phyloP scores from a whole-genome alignment of 2,797 vertebrate genomes.

The Prionace glauca region DNA sequence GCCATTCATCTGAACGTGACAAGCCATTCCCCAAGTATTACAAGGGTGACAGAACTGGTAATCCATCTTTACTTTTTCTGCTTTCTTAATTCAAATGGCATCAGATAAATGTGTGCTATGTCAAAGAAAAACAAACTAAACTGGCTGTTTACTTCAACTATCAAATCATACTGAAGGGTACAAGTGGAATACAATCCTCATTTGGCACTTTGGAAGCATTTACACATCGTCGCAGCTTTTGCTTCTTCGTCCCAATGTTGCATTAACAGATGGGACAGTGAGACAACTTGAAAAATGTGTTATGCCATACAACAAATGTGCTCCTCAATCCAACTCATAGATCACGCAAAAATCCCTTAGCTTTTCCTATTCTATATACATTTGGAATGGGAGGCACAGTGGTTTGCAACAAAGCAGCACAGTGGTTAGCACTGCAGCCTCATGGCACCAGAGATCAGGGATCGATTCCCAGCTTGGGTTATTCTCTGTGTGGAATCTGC shows the following conservation, averaged over 20 bases:
- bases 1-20: conserved; percentile 30
- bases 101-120: not conserved
- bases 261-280: not conserved
- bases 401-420: too few species aligned
- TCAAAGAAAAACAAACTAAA: not conserved
- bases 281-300: not conserved
- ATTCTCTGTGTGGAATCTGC: too few species aligned
- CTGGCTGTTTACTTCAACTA: conserved; percentile 9
- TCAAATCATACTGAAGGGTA: not conserved
- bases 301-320: not conserved
- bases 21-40: conserved; percentile 29
- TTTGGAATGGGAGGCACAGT: too few species aligned
- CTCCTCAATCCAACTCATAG: not conserved
- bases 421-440: too few species aligned
- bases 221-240: not conserved
- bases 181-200: not conserved
- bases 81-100: not conserved
- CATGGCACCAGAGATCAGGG: too few species aligned
- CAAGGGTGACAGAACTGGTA: conserved; percentile 13
- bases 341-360: not conserved
- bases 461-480: too few species aligned
- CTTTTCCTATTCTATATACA: not conserved
- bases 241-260: not conserved
- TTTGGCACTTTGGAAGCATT: conserved; percentile 1
- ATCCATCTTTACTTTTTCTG: conserved; percentile 32